Percentiles rank a stretch among this genome's conserved stretches.
Conservation (phyloP, 2,797 vertebrate species). For the Aselliscus stoliczkanus region DNA sequence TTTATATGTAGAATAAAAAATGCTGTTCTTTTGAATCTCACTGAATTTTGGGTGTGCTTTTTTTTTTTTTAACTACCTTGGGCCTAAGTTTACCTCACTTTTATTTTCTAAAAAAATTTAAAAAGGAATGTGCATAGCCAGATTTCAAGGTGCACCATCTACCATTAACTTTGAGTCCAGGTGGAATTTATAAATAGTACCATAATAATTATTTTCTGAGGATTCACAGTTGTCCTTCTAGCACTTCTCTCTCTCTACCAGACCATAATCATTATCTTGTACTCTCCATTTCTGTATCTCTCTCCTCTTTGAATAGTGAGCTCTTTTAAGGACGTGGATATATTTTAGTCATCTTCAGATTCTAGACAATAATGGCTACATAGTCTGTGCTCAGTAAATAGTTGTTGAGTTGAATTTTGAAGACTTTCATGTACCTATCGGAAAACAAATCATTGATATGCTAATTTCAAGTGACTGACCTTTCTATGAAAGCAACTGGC, state of each 20-base stretch:
- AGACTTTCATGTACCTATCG: not conserved
- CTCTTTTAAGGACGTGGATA: not conserved
- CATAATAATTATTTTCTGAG: not conserved
- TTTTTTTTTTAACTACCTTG: not conserved
- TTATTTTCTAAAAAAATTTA: not conserved
- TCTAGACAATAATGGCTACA: not conserved
- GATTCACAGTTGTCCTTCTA: too few relatives aligned
- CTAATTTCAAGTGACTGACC: not conserved
- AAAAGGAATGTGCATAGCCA: not conserved
- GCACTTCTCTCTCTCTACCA: not conserved
- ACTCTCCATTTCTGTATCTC: not conserved
- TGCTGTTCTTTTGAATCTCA: not conserved
- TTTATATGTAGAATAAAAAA: not conserved
- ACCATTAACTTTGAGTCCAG: not conserved
- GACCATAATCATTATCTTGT: not conserved
- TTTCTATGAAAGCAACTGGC: not conserved
- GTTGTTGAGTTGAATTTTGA: not conserved
- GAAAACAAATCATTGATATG: not conserved
- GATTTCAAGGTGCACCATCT: not conserved
- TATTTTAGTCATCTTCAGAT: not conserved
- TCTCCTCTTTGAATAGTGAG: not conserved
- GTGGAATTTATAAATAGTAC: not conserved
- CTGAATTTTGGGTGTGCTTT: not conserved
- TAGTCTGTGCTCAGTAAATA: not conserved
- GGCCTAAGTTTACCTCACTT: not conserved